Percentiles rank a stretch among this genome's conserved stretches.
Conservation (phyloP, 1,140 invertebrate genomes). For the Bilobella aurantiaca region DNA sequence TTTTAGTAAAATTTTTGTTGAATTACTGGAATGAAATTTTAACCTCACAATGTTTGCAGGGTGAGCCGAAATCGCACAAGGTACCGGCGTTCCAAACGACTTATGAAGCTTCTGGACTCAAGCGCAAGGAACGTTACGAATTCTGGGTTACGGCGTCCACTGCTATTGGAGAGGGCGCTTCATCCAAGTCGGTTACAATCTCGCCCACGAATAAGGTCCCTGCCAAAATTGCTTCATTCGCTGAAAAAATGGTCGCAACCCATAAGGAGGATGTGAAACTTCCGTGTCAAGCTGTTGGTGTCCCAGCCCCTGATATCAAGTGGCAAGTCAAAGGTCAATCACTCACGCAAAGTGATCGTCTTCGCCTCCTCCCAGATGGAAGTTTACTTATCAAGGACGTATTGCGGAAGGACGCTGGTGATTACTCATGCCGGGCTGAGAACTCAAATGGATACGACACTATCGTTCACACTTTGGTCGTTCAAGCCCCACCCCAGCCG, state of each 20-base stretch:
- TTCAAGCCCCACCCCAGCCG: slow-evolving; percentile 66
- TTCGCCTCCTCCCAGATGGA: slow-evolving; percentile 73
- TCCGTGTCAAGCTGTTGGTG: slow-evolving; percentile 79
- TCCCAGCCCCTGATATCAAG: slow-evolving; percentile 71
- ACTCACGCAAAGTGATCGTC: slow-evolving; percentile 59
- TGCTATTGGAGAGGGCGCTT: slow-evolving; percentile 80
- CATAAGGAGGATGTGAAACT: slow-evolving; percentile 84
- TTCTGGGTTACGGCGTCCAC: slow-evolving; percentile 92
- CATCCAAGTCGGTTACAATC: slow-evolving; percentile 70
- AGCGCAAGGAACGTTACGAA: slow-evolving; percentile 69
- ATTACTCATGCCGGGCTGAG: slow-evolving; percentile 65
- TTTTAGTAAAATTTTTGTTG: slow-evolving; percentile 5
- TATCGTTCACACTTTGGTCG: slow-evolving; percentile 57
- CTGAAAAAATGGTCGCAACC: slow-evolving; percentile 75
- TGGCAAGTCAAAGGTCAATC: slow-evolving; percentile 67
- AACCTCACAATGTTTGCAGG: slow-evolving; percentile 19
- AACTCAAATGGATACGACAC: slow-evolving; percentile 85
- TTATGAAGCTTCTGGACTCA: slow-evolving; percentile 72
- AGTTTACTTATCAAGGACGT: slow-evolving; percentile 80
- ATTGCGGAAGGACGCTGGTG: slow-evolving; percentile 50
- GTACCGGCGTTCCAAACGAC: slow-evolving; percentile 54
- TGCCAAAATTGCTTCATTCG: slow-evolving; percentile 83
- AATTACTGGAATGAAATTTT: not conserved
- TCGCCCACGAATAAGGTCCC: slow-evolving; percentile 77
- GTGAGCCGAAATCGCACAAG: slow-evolving; percentile 47